Evolutionary conservation across 2,888 invertebrate genomes (phyloP).

Genomic region (Tenthredo livida): DNA sequence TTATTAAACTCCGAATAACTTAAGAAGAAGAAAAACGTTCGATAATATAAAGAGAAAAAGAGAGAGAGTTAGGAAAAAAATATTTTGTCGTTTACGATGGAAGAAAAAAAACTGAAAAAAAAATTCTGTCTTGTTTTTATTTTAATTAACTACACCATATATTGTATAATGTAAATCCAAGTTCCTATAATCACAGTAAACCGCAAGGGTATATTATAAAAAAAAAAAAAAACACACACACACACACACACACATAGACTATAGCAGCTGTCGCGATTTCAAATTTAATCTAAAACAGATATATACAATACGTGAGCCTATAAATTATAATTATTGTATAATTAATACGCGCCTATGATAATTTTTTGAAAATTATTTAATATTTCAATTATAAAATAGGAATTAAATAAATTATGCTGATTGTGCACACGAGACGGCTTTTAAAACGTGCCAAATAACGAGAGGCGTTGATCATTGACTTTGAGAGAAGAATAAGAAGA

Average conservation of each 20-base stretch:
- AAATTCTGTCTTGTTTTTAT: neutral
- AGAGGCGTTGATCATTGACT: neutral
- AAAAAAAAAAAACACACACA: too few species aligned
- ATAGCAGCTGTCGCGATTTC: neutral
- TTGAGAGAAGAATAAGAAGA: neutral
- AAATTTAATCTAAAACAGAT: slow-evolving; percentile 1
- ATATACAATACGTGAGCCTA: neutral
- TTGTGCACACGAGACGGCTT: neutral
- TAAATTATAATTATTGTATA: neutral
- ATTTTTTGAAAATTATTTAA: neutral
- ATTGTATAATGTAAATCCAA: slow-evolving; percentile 16
- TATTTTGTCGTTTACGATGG: neutral
- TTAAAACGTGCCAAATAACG: slow-evolving; percentile 13
- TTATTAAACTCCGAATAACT: neutral
- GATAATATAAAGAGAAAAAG: neutral
- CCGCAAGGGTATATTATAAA: neutral
- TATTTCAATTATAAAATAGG: neutral
- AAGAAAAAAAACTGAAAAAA: neutral
- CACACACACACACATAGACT: too few species aligned
- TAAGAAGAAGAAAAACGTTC: neutral
- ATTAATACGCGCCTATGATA: neutral
- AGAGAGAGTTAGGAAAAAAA: neutral
- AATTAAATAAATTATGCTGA: neutral
- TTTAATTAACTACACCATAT: neutral
- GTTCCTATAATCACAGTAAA: slow-evolving; percentile 27